Evolutionary conservation across 1,140 invertebrate genomes (phyloP).

Genomic region (Lerema accius): DNA sequence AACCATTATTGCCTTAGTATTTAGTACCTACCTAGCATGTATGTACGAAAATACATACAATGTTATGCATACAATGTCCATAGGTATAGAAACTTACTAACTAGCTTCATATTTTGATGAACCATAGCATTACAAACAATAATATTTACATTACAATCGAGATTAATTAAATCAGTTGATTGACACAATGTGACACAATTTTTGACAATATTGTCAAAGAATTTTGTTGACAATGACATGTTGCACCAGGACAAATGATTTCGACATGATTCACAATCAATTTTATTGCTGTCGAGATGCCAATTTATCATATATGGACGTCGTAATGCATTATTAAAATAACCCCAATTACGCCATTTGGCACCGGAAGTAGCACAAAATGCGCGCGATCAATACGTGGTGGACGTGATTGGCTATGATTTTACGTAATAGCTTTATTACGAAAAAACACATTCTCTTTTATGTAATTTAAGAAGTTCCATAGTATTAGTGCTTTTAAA

Average conservation of each 20-base stretch:
- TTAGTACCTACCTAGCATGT: no score
- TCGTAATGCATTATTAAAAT: slow-evolving; percentile 39
- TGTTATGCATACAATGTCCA: no score
- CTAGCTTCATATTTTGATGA: not conserved
- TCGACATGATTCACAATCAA: slow-evolving; percentile 24
- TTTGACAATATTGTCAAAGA: slow-evolving; percentile 56
- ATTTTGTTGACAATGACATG: slow-evolving; percentile 51
- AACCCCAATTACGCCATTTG: slow-evolving; percentile 34
- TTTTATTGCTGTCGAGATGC: slow-evolving; percentile 15
- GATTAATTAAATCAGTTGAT: slow-evolving; percentile 38
- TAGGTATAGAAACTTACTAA: not conserved
- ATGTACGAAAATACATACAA: no score
- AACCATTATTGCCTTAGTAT: no score
- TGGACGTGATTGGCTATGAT: slow-evolving; percentile 44
- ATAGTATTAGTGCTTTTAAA: not conserved
- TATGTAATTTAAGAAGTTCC: not conserved
- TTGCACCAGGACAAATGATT: slow-evolving; percentile 21
- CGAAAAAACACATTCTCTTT: not conserved
- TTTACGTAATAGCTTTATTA: slow-evolving; percentile 25
- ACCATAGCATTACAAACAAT: slow-evolving; percentile 26
- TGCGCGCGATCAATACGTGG: slow-evolving; percentile 46
- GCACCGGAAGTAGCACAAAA: slow-evolving; percentile 48
- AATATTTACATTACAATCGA: slow-evolving; percentile 28
- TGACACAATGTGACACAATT: slow-evolving; percentile 47
- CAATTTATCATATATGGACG: slow-evolving; percentile 32